phyloP scores from a whole-genome alignment of 2,888 invertebrate species.

The Trissoscelio sp. region DNA sequence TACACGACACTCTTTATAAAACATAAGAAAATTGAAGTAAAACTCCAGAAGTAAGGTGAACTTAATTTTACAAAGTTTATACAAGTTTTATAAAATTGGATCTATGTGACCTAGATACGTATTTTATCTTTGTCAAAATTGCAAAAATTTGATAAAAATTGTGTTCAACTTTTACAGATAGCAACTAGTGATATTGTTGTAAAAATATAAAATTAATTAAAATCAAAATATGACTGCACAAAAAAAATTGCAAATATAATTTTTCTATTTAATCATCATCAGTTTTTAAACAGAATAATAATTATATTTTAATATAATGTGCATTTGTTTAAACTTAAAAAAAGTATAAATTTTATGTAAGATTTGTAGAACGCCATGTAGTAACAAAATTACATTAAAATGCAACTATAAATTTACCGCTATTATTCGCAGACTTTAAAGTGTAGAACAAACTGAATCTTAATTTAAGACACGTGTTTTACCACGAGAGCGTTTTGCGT shows the following conservation, averaged over 20 bases:
- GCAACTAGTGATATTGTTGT: too few relatives aligned
- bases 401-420: neutral
- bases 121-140: neutral
- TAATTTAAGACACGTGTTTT: conserved; percentile 31
- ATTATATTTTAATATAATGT: too few relatives aligned
- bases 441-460: neutral
- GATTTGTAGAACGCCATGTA: too few relatives aligned
- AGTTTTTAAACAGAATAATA: too few relatives aligned
- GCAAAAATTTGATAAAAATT: neutral
- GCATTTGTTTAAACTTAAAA: too few relatives aligned
- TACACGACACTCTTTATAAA: too few relatives aligned
- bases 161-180: neutral
- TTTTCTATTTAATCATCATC: too few relatives aligned
- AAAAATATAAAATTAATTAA: too few relatives aligned
- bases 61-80: conserved; percentile 12
- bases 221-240: too few relatives aligned
- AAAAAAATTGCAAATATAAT: too few relatives aligned
- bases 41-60: neutral
- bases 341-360: too few relatives aligned
- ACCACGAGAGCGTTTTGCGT: neutral
- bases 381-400: too few relatives aligned
- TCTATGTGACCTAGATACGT: neutral
- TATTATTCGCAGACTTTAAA: neutral
- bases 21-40: neutral
- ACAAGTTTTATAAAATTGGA: neutral